Percentiles rank a stretch among this genome's conserved stretches.
Conservation (phyloP, 92 coral and sea anemone species). For the Phenganax marumi region DNA sequence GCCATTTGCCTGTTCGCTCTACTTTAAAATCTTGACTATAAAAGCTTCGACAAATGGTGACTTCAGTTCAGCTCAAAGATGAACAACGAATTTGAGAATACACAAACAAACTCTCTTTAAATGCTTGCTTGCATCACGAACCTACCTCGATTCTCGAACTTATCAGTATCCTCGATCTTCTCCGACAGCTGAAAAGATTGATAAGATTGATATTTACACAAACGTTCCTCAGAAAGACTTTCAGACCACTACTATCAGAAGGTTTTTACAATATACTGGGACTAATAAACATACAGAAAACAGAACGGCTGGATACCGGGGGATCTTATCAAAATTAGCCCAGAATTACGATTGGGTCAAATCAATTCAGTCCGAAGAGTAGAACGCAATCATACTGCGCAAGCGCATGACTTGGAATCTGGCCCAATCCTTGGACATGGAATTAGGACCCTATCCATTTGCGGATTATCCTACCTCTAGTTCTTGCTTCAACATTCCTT, state of each 20-base stretch:
- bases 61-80: not conserved
- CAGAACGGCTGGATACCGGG: too few species aligned
- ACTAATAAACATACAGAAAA: too few species aligned
- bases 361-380: too few species aligned
- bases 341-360: too few species aligned
- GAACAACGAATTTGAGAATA: not conserved
- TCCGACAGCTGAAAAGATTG: not conserved
- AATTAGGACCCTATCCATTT: not conserved
- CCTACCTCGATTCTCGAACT: slow-evolving; percentile 38
- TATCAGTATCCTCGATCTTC: slow-evolving; percentile 17
- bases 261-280: too few species aligned
- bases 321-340: too few species aligned
- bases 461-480: slow-evolving; percentile 34
- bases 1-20: too few species aligned
- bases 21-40: too few species aligned
- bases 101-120: not conserved
- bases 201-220: not conserved
- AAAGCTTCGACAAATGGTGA: not conserved
- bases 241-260: too few species aligned
- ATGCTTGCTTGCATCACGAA: not conserved
- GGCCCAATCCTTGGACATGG: too few species aligned
- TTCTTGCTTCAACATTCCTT: slow-evolving; percentile 77
- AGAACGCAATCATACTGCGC: not conserved
- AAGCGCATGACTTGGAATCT: not conserved
- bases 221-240: not conserved